A percentile compares a stretch with the other conserved stretches of the same genome.
phyloP scores from a whole-genome alignment of 1,140 invertebrate species.

The Atta texana region DNA sequence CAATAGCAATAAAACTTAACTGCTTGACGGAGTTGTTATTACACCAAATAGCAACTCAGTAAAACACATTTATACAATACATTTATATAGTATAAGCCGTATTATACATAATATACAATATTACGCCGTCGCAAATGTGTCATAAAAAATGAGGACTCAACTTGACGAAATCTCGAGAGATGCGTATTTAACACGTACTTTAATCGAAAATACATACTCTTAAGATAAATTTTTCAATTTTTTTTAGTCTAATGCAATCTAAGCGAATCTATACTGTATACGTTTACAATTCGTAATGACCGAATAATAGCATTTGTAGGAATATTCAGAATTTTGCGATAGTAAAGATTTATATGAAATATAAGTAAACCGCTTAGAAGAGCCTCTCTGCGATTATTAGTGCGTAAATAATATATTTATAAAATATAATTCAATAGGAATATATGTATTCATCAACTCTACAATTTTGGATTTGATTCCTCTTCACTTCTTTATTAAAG shows the following conservation, averaged over 20 bases:
- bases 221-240: neutral
- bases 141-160: neutral
- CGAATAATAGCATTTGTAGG: neutral
- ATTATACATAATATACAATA: neutral
- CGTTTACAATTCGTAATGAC: neutral
- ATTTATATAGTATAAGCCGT: constrained; percentile 1
- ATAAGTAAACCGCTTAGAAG: too few relatives aligned
- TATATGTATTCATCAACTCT: too few relatives aligned
- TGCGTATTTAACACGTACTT: neutral
- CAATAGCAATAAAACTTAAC: constrained; percentile 54
- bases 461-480: too few relatives aligned
- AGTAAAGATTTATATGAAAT: too few relatives aligned
- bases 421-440: too few relatives aligned
- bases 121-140: neutral
- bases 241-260: neutral
- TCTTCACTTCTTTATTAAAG: too few relatives aligned
- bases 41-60: neutral
- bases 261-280: too few relatives aligned
- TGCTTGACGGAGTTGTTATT: constrained; percentile 20
- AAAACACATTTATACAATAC: constrained; percentile 22
- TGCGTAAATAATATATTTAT: too few relatives aligned
- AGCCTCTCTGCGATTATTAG: too few relatives aligned
- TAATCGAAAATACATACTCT: neutral
- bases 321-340: too few relatives aligned
- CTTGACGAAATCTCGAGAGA: neutral